Percentiles rank a stretch among this genome's conserved stretches.
Conservation (phyloP, 2,888 invertebrate species). For the Brachypterus glaber region DNA sequence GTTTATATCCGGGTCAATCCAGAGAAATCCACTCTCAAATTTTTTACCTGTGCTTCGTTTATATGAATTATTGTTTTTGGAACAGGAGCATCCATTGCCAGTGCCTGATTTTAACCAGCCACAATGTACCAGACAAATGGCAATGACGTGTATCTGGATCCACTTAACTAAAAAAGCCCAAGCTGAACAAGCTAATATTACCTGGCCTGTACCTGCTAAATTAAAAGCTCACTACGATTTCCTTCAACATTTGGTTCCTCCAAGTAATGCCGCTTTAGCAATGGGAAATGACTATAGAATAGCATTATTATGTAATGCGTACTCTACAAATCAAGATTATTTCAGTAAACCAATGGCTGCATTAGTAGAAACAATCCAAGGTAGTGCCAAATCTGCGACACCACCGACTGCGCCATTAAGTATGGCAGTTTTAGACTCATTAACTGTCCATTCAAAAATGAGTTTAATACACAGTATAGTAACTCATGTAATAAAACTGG, state of each 20-base stretch:
- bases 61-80: slow-evolving; percentile 87
- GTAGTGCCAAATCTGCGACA: slow-evolving; percentile 43
- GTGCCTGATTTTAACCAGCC: slow-evolving; percentile 84
- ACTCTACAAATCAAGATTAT: slow-evolving; percentile 86
- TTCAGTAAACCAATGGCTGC: slow-evolving; percentile 85
- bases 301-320: slow-evolving; percentile 89
- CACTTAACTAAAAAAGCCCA: slow-evolving; percentile 74
- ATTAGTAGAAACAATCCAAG: slow-evolving; percentile 74
- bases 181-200: slow-evolving; percentile 15
- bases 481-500: slow-evolving; percentile 81
- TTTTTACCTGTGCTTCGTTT: slow-evolving; percentile 84
- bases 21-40: slow-evolving; percentile 82
- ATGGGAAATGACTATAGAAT: slow-evolving; percentile 85
- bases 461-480: slow-evolving; percentile 58
- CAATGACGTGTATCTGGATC: slow-evolving; percentile 94
- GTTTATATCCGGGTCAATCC: slow-evolving; percentile 94
- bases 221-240: slow-evolving; percentile 51
- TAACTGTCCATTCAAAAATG: slow-evolving; percentile 96
- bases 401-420: slow-evolving; percentile 76
- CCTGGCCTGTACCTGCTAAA: slow-evolving; percentile 35
- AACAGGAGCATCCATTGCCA: slow-evolving; percentile 79
- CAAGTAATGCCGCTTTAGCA: slow-evolving; percentile 57
- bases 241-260: slow-evolving; percentile 73
- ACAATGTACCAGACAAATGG: slow-evolving; percentile 82
- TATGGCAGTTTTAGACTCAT: slow-evolving; percentile 81